phyloP scores from a whole-genome alignment of 2,888 invertebrate genomes.

The Thereva unica region DNA sequence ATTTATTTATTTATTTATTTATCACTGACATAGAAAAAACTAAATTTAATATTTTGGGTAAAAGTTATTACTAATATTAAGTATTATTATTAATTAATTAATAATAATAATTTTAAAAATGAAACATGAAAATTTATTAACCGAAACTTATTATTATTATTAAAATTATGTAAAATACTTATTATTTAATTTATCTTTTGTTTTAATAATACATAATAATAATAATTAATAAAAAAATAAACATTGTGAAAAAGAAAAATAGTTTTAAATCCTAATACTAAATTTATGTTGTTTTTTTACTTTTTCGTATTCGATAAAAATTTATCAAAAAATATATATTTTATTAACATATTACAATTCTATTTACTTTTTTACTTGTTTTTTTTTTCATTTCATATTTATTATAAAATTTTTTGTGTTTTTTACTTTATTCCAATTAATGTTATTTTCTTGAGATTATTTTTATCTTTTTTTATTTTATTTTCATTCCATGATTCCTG shows the following conservation, averaged over 20 bases:
- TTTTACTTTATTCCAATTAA: conserved; percentile 18
- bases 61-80: too few relatives aligned
- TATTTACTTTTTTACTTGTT: conserved; percentile 29
- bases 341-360: conserved; percentile 32
- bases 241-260: background rate
- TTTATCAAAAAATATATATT: conserved; percentile 34
- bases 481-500: conserved; percentile 33
- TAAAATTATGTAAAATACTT: too few relatives aligned
- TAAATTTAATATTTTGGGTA: background rate
- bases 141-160: too few relatives aligned
- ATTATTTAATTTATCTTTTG: too few relatives aligned
- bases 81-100: too few relatives aligned
- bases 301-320: conserved; percentile 16
- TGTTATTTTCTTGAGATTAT: conserved; percentile 18
- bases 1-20: conserved; percentile 10
- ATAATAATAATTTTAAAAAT: too few relatives aligned
- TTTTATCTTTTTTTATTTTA: background rate
- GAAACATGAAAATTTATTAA: too few relatives aligned
- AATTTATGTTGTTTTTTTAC: conserved; percentile 25
- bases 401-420: conserved; percentile 16
- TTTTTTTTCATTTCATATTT: conserved; percentile 4
- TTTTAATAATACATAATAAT: too few relatives aligned
- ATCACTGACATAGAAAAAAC: conserved; percentile 26
- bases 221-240: too few relatives aligned
- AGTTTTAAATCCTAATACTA: conserved; percentile 27